Evolutionary conservation across 92 coral and sea anemone species (phyloP).

Genomic region (Actinostola sp.): DNA sequence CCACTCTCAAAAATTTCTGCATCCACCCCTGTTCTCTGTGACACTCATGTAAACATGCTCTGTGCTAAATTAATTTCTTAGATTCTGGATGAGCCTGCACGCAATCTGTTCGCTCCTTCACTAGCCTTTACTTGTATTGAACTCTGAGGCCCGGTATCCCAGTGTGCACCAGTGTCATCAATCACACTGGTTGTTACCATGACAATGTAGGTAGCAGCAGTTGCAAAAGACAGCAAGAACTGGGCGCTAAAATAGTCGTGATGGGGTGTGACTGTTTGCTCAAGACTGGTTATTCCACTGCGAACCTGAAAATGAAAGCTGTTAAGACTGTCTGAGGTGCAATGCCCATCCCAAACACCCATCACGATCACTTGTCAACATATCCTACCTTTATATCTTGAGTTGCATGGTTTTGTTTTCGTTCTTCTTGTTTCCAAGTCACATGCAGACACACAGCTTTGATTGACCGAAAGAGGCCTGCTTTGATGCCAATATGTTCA

Average conservation of each 20-base stretch:
- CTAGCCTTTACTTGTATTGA: conserved; percentile 75
- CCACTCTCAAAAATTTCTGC: background rate
- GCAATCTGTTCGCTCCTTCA: conserved; percentile 65
- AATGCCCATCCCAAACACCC: background rate
- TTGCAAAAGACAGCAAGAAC: conserved; percentile 86
- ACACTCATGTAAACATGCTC: background rate
- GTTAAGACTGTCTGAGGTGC: too few relatives aligned
- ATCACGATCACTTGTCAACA: too few relatives aligned
- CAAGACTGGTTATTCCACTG: conserved; percentile 72
- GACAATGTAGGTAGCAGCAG: conserved; percentile 74
- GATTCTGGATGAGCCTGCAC: conserved; percentile 51
- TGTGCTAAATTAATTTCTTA: background rate
- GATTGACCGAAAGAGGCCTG: conserved; percentile 80
- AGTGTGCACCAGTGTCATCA: conserved; percentile 82
- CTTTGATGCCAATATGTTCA: conserved; percentile 69
- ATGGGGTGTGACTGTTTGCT: conserved; percentile 92
- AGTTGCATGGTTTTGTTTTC: conserved; percentile 53
- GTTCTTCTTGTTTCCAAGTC: conserved; percentile 80
- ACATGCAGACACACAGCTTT: conserved; percentile 77
- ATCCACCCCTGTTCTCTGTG: background rate
- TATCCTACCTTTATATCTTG: conserved; percentile 71
- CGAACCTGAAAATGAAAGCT: too few relatives aligned
- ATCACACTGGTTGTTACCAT: conserved; percentile 82
- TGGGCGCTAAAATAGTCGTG: conserved; percentile 98
- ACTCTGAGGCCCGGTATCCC: conserved; percentile 96